Conservation (phyloP, 2,888 invertebrate species). For the Plebejus argus region DNA sequence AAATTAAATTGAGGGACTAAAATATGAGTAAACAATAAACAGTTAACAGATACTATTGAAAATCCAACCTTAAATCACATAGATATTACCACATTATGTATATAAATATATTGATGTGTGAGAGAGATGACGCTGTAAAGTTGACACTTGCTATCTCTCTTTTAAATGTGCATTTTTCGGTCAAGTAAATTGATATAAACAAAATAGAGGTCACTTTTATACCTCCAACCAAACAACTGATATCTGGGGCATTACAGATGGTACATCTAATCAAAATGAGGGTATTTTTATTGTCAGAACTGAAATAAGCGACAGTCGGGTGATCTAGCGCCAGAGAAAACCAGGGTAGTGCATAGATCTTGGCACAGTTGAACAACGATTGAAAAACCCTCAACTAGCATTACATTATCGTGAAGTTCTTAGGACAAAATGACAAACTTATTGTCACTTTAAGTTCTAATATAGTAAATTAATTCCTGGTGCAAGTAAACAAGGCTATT, state of each 20-base stretch:
- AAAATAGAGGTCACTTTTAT: background rate
- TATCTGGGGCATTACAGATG: slow-evolving; percentile 11
- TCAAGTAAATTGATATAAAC: background rate
- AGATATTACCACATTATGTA: no score
- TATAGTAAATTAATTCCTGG: no score
- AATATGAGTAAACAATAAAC: background rate
- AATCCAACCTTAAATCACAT: background rate
- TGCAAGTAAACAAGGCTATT: no score
- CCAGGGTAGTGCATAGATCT: slow-evolving; percentile 8
- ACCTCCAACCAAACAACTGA: background rate
- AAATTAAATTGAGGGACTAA: background rate
- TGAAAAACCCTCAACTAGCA: background rate
- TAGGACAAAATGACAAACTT: no score
- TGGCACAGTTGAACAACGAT: slow-evolving; percentile 10
- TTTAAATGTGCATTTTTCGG: background rate
- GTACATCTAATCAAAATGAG: slow-evolving; percentile 4
- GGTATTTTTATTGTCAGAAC: slow-evolving; percentile 21
- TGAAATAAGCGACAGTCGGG: slow-evolving; percentile 24
- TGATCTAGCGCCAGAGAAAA: slow-evolving; percentile 15
- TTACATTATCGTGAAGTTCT: background rate
- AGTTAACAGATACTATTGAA: background rate
- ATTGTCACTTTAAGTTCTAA: no score
- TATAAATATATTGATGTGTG: background rate
- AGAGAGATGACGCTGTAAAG: background rate
- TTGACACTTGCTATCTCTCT: background rate